phyloP scores from a whole-genome alignment of 2,113 vertebrate genomes.

The Mus pahari region DNA sequence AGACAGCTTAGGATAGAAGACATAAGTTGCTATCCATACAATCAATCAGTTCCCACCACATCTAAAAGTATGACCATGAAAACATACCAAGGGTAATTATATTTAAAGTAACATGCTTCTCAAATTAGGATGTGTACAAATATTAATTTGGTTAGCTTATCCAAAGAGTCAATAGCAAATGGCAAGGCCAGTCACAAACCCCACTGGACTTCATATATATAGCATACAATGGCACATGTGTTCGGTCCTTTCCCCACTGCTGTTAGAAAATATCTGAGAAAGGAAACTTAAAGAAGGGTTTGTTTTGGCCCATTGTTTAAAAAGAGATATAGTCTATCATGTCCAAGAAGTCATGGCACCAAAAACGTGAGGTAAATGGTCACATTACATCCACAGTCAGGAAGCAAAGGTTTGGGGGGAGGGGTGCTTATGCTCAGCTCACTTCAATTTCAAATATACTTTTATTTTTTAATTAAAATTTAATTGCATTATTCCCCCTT shows the following conservation, averaged over 20 bases:
- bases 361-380: neutral
- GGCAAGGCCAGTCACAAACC: neutral
- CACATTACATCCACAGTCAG: neutral
- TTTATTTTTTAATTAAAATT: neutral
- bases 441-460: neutral
- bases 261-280: neutral
- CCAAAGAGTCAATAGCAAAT: neutral
- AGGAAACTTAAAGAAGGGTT: neutral
- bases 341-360: neutral
- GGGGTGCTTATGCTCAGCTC: neutral
- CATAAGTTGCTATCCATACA: neutral
- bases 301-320: neutral
- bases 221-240: neutral
- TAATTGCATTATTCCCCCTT: neutral
- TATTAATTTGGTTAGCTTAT: neutral
- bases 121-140: neutral
- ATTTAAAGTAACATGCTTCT: neutral
- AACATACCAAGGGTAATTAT: neutral
- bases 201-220: neutral
- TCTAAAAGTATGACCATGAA: neutral
- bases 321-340: neutral
- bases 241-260: neutral
- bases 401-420: neutral
- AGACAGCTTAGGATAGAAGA: neutral
- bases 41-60: neutral